phyloP scores from a whole-genome alignment of 2,888 invertebrate species.

The Agonum fuliginosum region DNA sequence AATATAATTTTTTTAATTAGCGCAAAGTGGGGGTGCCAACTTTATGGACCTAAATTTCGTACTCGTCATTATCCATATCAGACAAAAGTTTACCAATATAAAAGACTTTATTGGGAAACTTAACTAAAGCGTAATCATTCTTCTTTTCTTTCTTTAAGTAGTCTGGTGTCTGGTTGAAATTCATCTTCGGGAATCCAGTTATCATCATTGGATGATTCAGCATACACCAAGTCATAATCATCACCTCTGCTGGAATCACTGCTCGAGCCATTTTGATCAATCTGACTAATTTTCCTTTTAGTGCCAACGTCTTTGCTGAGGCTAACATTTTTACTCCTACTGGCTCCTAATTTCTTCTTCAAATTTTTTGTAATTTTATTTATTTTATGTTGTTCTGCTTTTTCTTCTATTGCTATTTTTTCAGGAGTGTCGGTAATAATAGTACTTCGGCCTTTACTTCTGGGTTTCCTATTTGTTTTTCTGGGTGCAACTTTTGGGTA shows the following conservation, averaged over 20 bases:
- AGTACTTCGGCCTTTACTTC: constrained; percentile 34
- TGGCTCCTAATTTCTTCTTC: constrained; percentile 18
- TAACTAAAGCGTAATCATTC: constrained; percentile 57
- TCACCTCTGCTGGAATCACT: constrained; percentile 14
- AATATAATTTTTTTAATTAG: too few relatives aligned
- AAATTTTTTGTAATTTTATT: neutral
- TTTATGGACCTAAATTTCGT: too few relatives aligned
- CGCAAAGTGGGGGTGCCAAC: too few relatives aligned
- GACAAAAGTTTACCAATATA: constrained; percentile 58
- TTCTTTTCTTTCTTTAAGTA: constrained; percentile 41
- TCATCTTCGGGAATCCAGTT: constrained; percentile 47
- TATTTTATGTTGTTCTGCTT: neutral
- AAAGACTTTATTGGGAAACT: constrained; percentile 54
- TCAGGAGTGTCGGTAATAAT: constrained; percentile 41
- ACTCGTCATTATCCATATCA: constrained; percentile 51
- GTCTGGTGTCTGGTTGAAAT: constrained; percentile 29
- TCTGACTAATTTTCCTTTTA: constrained; percentile 27
- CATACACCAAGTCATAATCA: neutral
- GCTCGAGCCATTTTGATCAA: constrained; percentile 44
- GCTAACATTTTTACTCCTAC: constrained; percentile 23
- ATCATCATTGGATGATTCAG: constrained; percentile 43
- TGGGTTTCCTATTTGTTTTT: constrained; percentile 12
- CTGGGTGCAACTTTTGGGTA: constrained; percentile 42
- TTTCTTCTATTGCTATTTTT: constrained; percentile 43
- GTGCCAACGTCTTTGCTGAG: constrained; percentile 19